phyloP scores from a whole-genome alignment of 2,888 invertebrate species.

The Oxycera nigricornis region DNA sequence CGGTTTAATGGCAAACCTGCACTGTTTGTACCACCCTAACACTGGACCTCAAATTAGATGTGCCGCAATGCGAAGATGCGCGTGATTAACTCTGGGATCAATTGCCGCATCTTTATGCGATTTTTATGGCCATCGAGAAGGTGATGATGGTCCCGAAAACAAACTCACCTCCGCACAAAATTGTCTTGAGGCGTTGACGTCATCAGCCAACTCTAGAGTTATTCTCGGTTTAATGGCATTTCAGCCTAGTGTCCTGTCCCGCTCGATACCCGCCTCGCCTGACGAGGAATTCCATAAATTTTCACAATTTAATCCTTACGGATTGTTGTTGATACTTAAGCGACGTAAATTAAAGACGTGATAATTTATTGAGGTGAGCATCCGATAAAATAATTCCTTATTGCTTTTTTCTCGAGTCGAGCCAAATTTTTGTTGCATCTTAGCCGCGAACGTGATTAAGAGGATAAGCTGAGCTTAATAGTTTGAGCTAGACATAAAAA shows the following conservation, averaged over 20 bases:
- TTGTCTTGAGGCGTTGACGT: not conserved
- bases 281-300: conserved; percentile 2
- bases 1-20: conserved; percentile 15
- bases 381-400: not conserved
- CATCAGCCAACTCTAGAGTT: not conserved
- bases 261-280: too few species aligned
- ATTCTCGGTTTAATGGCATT: not conserved
- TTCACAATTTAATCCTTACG: not conserved
- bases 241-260: not conserved
- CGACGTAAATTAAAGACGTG: conserved; percentile 1
- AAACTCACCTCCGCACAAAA: conserved; percentile 15
- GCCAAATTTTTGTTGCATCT: too few species aligned
- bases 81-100: conserved; percentile 34
- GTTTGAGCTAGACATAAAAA: too few species aligned
- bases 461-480: too few species aligned
- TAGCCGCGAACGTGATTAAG: too few species aligned
- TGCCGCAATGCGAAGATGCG: conserved; percentile 30
- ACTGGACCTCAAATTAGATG: conserved; percentile 23
- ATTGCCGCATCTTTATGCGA: conserved; percentile 39
- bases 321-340: conserved; percentile 1
- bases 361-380: conserved; percentile 11
- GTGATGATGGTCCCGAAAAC: conserved; percentile 37
- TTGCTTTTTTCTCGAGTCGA: too few species aligned
- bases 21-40: conserved; percentile 16
- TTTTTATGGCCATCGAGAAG: conserved; percentile 32